Evolutionary conservation across 2,888 invertebrate species (phyloP).

Genomic region (Deroplatys truncata): DNA sequence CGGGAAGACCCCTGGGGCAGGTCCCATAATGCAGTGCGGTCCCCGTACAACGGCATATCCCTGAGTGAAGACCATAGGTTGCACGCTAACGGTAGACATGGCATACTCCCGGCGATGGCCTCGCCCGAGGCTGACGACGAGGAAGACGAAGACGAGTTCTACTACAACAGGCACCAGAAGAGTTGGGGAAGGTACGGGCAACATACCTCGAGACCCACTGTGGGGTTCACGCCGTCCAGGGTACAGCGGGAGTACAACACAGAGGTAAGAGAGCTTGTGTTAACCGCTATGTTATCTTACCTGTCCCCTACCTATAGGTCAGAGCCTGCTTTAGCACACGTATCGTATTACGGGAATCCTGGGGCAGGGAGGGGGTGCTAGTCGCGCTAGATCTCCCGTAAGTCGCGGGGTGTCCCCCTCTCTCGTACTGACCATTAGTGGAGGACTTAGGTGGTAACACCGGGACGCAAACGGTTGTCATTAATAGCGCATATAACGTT

Average conservation of each 20-base stretch:
- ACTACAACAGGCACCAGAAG: not conserved
- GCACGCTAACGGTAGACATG: not conserved
- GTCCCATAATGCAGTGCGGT: not conserved
- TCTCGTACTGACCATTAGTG: no score
- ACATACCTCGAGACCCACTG: not conserved
- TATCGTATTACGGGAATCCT: no score
- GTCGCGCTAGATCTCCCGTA: no score
- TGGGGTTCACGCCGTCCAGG: not conserved
- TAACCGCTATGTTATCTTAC: no score
- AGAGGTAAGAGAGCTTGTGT: not conserved
- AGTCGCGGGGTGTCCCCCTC: no score
- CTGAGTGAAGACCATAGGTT: not conserved
- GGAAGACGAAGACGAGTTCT: not conserved
- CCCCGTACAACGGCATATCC: not conserved
- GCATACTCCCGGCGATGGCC: not conserved
- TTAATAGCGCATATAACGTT: no score
- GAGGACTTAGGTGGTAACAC: no score
- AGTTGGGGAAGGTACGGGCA: not conserved
- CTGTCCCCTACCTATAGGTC: no score
- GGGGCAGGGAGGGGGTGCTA: no score
- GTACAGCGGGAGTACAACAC: not conserved
- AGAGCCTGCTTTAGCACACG: no score
- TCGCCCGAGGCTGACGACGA: slow-evolving; percentile 9
- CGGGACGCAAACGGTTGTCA: no score
- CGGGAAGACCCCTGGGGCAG: not conserved